Evolutionary conservation across 2,113 vertebrate species (phyloP), one percentile per base, ranked within the genome.

Genomic region (Platysternon megacephalum): DNA sequence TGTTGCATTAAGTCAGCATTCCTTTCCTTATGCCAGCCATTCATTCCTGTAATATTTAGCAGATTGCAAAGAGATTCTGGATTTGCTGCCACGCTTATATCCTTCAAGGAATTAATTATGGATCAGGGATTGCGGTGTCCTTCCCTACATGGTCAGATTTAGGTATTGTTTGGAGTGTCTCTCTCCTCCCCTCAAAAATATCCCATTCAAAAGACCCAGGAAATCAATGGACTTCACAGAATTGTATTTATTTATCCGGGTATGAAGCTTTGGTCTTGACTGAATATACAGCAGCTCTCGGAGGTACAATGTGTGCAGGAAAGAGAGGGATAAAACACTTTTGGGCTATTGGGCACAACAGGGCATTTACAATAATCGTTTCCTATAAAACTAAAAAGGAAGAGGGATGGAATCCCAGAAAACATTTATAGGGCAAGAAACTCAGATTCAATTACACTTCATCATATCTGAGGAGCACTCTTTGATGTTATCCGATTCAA

Each of bases 81-180:
- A 81, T 95, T 95, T 98, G 94, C 96, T 97, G 93, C 87, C 82
- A 90, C 83, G 56, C 87, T 95, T 90, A 87, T 90, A 76, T 96
- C 87, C 93, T 93, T 93, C 42, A 2, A 93, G 92, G 91, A 95
- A 78, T 95, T 94, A 91, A 94, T 96, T 93, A 90, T 51, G 79
- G 42, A 79, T 90, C 61, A 87, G 86, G 94, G 85, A 86, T 85
- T 90, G 2, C 76, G 89, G 79, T 28, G 79, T 58, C 78, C 82
- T 89, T 88, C 74, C 79, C 79, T 52, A 68, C 0, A 0, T 65
- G 92, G 91, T 49, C 78, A 44, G 21, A 8, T 87, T 94, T 1
- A 0, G 8, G 81, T 80, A 28, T 84, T 2, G 72, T 84, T 72
- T 84, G 49, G 83, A 84, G 3, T 44, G 53, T 1, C 21, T 74